These are phyloP conservation scores for Sebastes alutus DNA, from an alignment of 2,797 vertebrate genomes.

Conservation along the genomic window DNA sequence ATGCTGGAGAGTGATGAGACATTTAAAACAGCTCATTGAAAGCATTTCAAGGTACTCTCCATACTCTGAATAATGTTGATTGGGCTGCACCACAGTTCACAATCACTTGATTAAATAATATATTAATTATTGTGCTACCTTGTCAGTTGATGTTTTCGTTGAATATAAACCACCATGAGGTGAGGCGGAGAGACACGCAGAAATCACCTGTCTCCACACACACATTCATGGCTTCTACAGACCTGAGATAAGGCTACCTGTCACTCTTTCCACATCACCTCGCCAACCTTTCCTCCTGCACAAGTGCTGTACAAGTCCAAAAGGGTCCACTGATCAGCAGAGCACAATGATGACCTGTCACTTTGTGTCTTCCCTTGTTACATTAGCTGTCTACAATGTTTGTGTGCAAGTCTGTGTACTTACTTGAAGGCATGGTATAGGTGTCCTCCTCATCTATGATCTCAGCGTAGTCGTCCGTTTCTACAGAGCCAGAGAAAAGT, in stretches of 20 bases:
- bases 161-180: not conserved
- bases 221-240: not conserved
- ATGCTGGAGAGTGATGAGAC: not conserved
- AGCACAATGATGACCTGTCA: not conserved
- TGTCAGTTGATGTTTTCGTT: not conserved
- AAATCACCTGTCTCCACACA: not conserved
- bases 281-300: not conserved
- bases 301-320: not conserved
- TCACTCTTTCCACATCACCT: not conserved
- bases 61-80: not conserved
- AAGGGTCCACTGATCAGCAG: not conserved
- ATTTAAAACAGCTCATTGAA: not conserved
- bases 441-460: conserved; percentile 99
- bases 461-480: conserved; percentile 99
- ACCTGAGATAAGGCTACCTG: not conserved
- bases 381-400: not conserved
- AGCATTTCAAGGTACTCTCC: not conserved
- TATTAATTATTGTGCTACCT: not conserved
- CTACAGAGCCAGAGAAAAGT: conserved; percentile 72
- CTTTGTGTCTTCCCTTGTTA: not conserved
- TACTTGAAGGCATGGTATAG: conserved; percentile 99
- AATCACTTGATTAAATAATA: not conserved
- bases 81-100: not conserved
- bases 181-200: not conserved
- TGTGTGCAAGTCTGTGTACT: conserved; percentile 70